These are phyloP conservation scores for Laterallus jamaicensis DNA, from an alignment of 2,113 vertebrate species.

Conservation along the genomic window DNA sequence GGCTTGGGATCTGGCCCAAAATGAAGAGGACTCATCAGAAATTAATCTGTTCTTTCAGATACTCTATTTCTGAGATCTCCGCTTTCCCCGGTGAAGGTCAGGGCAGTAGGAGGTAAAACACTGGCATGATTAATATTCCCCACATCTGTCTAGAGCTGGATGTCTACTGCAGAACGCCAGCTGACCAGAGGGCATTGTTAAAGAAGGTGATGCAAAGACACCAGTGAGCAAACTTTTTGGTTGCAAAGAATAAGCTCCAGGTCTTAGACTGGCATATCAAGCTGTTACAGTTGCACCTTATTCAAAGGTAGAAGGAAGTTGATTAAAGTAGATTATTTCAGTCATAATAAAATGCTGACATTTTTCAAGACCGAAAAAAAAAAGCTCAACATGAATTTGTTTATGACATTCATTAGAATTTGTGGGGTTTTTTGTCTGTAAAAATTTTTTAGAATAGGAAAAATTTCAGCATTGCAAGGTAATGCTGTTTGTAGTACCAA, in stretches of 20 bases:
- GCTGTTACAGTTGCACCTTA: background rate
- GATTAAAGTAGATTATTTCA: background rate
- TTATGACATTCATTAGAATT: background rate
- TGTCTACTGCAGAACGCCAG: background rate
- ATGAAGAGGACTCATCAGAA: background rate
- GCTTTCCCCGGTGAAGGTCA: conserved; percentile 26
- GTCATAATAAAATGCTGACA: background rate
- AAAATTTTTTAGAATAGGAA: background rate
- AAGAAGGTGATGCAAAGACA: background rate
- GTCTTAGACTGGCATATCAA: background rate
- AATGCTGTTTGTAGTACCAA: background rate
- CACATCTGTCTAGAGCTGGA: conserved; percentile 14
- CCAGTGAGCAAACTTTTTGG: background rate
- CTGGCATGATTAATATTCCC: conserved; percentile 23
- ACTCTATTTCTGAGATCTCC: background rate
- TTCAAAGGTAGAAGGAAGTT: background rate
- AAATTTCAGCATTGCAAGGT: background rate
- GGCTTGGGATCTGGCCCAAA: background rate
- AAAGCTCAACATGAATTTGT: rapidly evolving
- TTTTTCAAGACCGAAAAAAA: background rate
- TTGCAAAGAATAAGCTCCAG: background rate
- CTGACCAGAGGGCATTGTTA: conserved; percentile 26
- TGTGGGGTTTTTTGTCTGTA: background rate
- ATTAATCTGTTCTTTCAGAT: background rate
- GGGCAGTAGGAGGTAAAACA: conserved; percentile 2